These are phyloP conservation scores for Eupsittula cactorum DNA, from an alignment of 2,113 vertebrate species.

Conservation along the genomic window DNA sequence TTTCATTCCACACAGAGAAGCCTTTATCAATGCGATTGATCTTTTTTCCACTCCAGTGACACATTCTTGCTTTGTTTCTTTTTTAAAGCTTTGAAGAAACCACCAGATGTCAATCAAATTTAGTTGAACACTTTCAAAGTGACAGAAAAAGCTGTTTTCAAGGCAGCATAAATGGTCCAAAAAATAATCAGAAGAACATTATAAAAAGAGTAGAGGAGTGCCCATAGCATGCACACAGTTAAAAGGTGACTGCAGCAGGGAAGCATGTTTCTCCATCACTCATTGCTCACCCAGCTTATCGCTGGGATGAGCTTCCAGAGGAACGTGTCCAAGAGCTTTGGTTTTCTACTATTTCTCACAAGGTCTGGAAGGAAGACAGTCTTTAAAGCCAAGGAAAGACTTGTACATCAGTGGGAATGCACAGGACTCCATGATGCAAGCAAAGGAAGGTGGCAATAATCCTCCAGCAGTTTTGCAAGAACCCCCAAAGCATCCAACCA, in stretches of 20 bases:
- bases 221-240: background rate
- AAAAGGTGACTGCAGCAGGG: background rate
- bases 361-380: background rate
- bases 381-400: background rate
- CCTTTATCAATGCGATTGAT: background rate
- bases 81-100: background rate
- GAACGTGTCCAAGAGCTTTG: fast-evolving
- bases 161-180: background rate
- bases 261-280: background rate
- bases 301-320: background rate
- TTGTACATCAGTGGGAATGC: fast-evolving
- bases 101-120: background rate
- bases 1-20: background rate
- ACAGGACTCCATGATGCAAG: fast-evolving
- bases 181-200: background rate
- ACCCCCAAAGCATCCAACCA: background rate
- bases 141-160: background rate
- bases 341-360: background rate
- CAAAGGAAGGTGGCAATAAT: background rate
- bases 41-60: background rate
- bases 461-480: background rate
- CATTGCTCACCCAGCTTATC: background rate
- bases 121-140: background rate
- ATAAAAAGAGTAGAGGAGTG: background rate
- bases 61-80: background rate